Evolutionary conservation across 2,113 vertebrate species (phyloP), one percentile per base, ranked within the genome.

Genomic region (Spilogale gracilis): DNA sequence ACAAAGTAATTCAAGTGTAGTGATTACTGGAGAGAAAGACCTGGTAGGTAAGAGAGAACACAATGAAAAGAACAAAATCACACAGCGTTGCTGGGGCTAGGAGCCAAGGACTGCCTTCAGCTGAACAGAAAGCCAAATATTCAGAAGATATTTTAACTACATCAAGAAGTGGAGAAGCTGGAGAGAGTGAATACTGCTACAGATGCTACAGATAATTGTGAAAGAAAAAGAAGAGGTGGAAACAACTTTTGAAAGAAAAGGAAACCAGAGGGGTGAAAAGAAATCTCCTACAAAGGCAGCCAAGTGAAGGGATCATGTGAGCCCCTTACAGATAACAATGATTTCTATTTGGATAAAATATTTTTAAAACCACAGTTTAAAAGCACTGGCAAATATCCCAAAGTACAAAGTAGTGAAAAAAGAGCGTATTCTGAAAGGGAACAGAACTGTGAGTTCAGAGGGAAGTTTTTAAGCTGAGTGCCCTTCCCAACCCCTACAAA

Each of bases 1-100:
- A 92, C 43, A 78, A 91, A 84, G 69, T 92, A 96, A 88, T 79
- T 91, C 58, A 81, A 93, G 17, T 63, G 8, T 71, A 9, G 48
- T 71, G 6, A 48, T 79, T 91, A 84, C 18, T 73, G 30, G 13
- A 92, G 27, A 91, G 50, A 86, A 91, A 93, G 50, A 58, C 83
- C 23, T 78, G 12, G 32, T n/a, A 60, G 14, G 11, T 50, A 63
- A 74, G 2, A 78, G 25, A 14, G 6, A 88, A 54, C 94, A 61
- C 5, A 89, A 38, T 81, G 63, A 86, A 76, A 52, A 85, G 16
- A 74, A 83, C 11, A 83, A 78, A 94, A 85, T 81, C 56, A 86
- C 45, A 89, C 11, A 30, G 27, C 74, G 61, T 74, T 74, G 18
- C 27, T 14, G 60, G 23, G 27, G 13, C 3, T 4, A 25, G 9